A percentile compares a stretch with the other conserved stretches of the same genome.
Conservation (phyloP, 2,797 vertebrate species). For the Clarias laeviceps region DNA sequence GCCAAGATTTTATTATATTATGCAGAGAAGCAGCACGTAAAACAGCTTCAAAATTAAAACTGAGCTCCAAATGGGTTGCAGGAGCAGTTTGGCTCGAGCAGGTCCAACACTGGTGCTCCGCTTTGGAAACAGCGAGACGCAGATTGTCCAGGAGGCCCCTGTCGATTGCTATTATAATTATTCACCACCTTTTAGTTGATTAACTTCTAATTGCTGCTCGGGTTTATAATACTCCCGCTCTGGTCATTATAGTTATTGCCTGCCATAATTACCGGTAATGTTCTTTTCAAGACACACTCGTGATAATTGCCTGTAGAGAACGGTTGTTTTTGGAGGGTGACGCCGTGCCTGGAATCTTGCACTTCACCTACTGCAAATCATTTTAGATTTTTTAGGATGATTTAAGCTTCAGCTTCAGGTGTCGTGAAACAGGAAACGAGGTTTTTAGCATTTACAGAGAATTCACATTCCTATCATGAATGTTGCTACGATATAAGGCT, state of each 20-base stretch:
- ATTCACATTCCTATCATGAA: not conserved
- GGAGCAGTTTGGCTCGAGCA: constrained; percentile 26
- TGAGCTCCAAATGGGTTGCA: constrained; percentile 51
- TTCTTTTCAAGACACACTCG: constrained; percentile 69
- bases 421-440: not conserved
- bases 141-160: constrained; percentile 67
- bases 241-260: constrained; percentile 94
- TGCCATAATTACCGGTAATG: constrained; percentile 99
- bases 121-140: constrained; percentile 49
- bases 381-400: not conserved
- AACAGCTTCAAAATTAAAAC: constrained; percentile 62
- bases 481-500: not conserved
- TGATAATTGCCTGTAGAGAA: constrained; percentile 86
- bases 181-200: constrained; percentile 98
- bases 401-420: not conserved
- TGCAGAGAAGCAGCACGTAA: constrained; percentile 48
- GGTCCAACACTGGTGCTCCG: constrained; percentile 37
- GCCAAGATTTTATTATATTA: constrained; percentile 18
- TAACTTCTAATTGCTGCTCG: constrained; percentile 99
- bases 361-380: not conserved
- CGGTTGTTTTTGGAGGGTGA: constrained; percentile 81
- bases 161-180: constrained; percentile 94
- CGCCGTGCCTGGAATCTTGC: constrained; percentile 16
- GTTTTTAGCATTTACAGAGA: too few species aligned
- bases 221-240: constrained; percentile 92